Evolutionary conservation across 2,888 invertebrate genomes (phyloP), one percentile per base, ranked within the genome.

Genomic region (Sepioteuthis lessoniana): DNA sequence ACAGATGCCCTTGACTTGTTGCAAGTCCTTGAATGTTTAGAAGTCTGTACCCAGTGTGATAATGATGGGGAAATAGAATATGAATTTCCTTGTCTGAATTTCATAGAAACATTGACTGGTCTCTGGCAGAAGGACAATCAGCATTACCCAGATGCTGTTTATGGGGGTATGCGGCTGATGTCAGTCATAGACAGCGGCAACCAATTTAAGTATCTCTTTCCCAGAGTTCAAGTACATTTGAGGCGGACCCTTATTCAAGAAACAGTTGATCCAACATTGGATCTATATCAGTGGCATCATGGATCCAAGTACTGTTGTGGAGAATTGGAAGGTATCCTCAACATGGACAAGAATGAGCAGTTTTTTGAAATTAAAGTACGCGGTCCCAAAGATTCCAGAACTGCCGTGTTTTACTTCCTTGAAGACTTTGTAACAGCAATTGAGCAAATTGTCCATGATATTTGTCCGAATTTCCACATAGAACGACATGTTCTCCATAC

Each of bases 201-300:
- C 95, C 98, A 98, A 95, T 97, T 98, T 90, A 98, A 98, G 94
- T 98, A 98, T 90, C 97, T 98, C 95, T 98, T 98, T 97, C 98
- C 98, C n/a, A 97, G 98, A 95, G 97, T 98, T 94, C 97, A 98
- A 97, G 98, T 98, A 19, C 98, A 98, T 95, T 96, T 98, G 94
- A 97, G 98, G 93, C 97, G 98, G 95, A 98, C 96, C 94, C 96
- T 96, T 47, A 94, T 96, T 4, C 96, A 95, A 46, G 96, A 97
- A 93, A 95, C 95, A 28, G 96, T 96, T 91, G 96, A 96, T 90
- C 97, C 97, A 94, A 94, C 95, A 90, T 94, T 94, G 25, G 98
- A 98, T 96, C 97, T 98, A 90, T 98, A 98, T 95, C 98, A 98
- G 96, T 98, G 98, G 98, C 98, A 98, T 97, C 97, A 98, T 95